phyloP scores from a whole-genome alignment of 2,797 vertebrate genomes.

The Sebastes nivosus region DNA sequence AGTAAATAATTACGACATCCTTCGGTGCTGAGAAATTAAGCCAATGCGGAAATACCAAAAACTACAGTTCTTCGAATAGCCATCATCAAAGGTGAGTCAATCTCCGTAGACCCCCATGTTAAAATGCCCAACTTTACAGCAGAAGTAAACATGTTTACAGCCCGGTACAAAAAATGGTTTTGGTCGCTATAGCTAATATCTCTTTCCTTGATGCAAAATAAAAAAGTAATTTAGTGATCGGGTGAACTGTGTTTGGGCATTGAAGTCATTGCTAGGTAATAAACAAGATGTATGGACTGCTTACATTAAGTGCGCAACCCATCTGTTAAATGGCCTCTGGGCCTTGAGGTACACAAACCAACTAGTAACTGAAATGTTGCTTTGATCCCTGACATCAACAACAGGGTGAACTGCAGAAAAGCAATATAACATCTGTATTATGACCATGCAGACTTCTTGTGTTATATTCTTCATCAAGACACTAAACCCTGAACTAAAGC shows the following conservation, averaged over 20 bases:
- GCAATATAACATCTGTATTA: slow-evolving; percentile 23
- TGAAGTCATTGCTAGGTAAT: not conserved
- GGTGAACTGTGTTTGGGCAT: not conserved
- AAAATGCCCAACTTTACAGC: too few relatives aligned
- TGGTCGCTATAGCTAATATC: too few relatives aligned
- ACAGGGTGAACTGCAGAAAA: not conserved
- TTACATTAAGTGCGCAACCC: not conserved
- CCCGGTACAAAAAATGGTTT: too few relatives aligned
- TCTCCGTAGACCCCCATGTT: too few relatives aligned
- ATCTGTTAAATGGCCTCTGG: not conserved
- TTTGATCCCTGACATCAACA: slow-evolving; percentile 17
- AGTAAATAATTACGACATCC: not conserved
- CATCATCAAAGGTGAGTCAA: too few relatives aligned
- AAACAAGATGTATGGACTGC: not conserved
- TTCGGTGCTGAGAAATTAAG: too few relatives aligned
- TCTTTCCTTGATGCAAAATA: not conserved
- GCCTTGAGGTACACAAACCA: not conserved
- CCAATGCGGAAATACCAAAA: too few relatives aligned
- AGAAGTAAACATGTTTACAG: too few relatives aligned
- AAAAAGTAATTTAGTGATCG: not conserved
- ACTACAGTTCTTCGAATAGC: too few relatives aligned
- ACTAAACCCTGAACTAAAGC: slow-evolving; percentile 24
- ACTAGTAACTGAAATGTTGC: not conserved
- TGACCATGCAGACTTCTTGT: slow-evolving; percentile 21
- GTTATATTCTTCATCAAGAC: slow-evolving; percentile 14